Percentiles rank a stretch among this genome's conserved stretches.
These are phyloP conservation scores for western clawed frog (Xenopus tropicalis) DNA, from an alignment of 2,113 vertebrate genomes.

Conservation along the genomic window UCB_Xtro_10.0 CM004449.2:129554001-129554500, in stretches of 20 bases:
- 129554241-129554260: background rate
- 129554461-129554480: background rate
- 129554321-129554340: constrained; percentile 26
- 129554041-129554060: too few relatives aligned
- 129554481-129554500: constrained; percentile 26
- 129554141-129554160: background rate
- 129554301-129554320: constrained; percentile 3
- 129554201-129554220: constrained; percentile 4
- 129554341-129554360: constrained; percentile 31
- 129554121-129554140: background rate
- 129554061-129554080: too few relatives aligned
- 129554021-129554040: too few relatives aligned
- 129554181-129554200: background rate
- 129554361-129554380: constrained; percentile 26
- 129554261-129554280: constrained; percentile 22
- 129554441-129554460: constrained; percentile 18
- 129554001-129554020: too few relatives aligned
- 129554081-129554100: too few relatives aligned
- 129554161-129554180: background rate
- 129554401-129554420: background rate
- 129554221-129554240: constrained; percentile 22
- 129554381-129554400: constrained; percentile 13
- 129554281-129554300: constrained; percentile 21
- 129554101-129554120: too few relatives aligned
- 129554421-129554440: too few relatives aligned